These are phyloP conservation scores for Dasyprocta punctata DNA, from an alignment of 2,113 vertebrate genomes.

Conservation along the genomic window DNA sequence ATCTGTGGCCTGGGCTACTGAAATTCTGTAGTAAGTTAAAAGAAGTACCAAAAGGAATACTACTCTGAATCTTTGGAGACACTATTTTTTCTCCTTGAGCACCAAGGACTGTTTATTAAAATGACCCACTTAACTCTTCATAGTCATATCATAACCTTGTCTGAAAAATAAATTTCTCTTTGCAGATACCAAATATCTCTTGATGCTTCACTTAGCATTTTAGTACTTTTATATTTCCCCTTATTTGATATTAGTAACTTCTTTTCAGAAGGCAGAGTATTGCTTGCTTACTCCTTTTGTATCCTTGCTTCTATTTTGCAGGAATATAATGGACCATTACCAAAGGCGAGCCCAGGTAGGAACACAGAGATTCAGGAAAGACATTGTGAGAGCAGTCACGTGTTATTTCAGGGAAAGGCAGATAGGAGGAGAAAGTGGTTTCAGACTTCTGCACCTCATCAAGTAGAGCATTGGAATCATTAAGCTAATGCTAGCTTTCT, in stretches of 20 bases:
- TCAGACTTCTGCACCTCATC: neutral
- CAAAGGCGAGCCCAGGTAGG: neutral
- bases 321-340: neutral
- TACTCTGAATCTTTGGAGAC: neutral
- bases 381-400: neutral
- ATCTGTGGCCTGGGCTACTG: neutral
- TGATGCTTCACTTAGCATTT: neutral
- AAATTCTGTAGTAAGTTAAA: neutral
- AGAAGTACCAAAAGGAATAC: neutral
- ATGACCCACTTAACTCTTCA: neutral
- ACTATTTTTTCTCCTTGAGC: neutral
- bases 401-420: neutral
- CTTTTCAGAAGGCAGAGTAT: neutral
- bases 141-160: neutral
- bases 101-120: neutral
- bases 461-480: fast-evolving
- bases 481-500: neutral
- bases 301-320: neutral
- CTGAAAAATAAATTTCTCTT: neutral
- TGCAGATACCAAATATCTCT: neutral
- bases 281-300: neutral
- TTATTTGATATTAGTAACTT: neutral
- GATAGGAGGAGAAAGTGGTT: neutral
- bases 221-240: neutral
- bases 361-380: neutral